phyloP scores from a whole-genome alignment of 92 coral and sea anemone species.

The Umimayanthus kanabou region DNA sequence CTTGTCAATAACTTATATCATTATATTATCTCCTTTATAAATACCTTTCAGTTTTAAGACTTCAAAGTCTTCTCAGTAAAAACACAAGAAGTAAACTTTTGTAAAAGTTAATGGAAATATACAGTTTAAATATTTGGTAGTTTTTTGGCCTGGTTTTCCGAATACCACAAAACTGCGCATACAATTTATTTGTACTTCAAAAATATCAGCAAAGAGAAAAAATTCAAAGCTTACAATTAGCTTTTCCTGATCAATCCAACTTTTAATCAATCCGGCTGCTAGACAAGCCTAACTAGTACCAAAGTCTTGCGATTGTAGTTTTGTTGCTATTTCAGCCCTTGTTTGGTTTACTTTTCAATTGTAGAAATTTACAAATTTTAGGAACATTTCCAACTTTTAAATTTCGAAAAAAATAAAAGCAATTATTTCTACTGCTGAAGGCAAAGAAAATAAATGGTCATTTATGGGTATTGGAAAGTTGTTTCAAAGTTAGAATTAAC shows the following conservation, averaged over 20 bases:
- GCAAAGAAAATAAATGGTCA: not conserved
- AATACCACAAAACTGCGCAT: too few species aligned
- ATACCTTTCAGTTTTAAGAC: slow-evolving; percentile 9
- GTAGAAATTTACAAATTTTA: too few species aligned
- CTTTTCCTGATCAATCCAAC: too few species aligned
- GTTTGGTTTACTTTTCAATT: too few species aligned
- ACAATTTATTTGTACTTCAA: too few species aligned
- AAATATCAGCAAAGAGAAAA: too few species aligned
- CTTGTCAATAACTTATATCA: not conserved
- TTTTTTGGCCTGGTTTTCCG: not conserved
- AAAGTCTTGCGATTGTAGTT: too few species aligned
- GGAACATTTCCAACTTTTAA: too few species aligned
- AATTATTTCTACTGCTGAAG: not conserved
- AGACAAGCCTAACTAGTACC: too few species aligned
- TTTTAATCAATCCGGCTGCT: too few species aligned
- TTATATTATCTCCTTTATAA: slow-evolving; percentile 19
- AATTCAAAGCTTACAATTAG: too few species aligned
- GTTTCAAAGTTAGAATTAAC: not conserved
- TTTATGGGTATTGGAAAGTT: not conserved
- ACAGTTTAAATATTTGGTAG: not conserved
- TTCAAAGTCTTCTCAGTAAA: not conserved
- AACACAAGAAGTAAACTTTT: slow-evolving; percentile 15
- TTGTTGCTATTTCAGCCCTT: too few species aligned
- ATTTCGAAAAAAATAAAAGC: not conserved
- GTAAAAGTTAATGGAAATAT: not conserved